Conservation (phyloP, 2,113 vertebrate genomes). For the Cheirogaleus medius region DNA sequence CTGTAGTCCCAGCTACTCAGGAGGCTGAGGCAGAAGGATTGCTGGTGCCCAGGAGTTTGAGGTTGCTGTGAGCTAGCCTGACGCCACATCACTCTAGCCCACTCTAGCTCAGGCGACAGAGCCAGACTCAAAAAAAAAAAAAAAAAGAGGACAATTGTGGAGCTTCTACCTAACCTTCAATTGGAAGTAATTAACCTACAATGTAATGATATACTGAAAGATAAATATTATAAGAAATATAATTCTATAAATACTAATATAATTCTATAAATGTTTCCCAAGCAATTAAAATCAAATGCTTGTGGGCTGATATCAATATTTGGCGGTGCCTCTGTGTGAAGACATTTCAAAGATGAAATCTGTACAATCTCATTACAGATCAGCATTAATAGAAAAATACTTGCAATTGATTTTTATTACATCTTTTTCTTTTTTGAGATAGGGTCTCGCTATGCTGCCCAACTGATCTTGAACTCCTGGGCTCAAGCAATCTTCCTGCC, state of each 20-base stretch:
- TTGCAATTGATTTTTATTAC: neutral
- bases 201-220: conserved; percentile 8
- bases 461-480: no score
- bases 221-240: neutral
- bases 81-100: no score
- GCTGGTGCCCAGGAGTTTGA: no score
- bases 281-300: conserved; percentile 1
- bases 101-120: no score
- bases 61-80: no score
- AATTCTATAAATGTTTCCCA: neutral
- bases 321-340: neutral
- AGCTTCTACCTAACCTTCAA: neutral
- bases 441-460: no score
- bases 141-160: neutral
- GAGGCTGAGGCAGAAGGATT: no score
- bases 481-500: no score
- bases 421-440: no score
- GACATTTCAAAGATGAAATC: conserved; percentile 19
- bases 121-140: no score
- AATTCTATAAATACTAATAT: neutral
- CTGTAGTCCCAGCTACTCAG: no score
- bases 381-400: neutral
- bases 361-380: neutral
- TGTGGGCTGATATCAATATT: neutral
- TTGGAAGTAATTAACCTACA: conserved; percentile 2